Percentiles rank a stretch among this genome's conserved stretches.
Conservation (phyloP, 2,113 vertebrate genomes). For the Dissostichus mawsoni region DNA sequence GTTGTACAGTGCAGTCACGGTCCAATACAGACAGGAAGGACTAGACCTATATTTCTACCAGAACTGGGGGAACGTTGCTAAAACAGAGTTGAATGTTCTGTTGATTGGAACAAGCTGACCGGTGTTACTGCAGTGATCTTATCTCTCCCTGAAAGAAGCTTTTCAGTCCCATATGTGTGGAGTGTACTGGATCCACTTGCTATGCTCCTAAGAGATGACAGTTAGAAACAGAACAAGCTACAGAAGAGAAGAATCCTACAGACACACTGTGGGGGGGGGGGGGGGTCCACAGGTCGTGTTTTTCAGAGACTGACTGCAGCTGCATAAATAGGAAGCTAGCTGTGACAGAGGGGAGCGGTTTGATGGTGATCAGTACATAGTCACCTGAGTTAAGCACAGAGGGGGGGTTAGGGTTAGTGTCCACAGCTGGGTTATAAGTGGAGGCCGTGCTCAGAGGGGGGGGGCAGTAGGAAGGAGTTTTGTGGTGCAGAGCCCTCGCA, state of each 20-base stretch:
- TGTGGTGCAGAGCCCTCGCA: not conserved
- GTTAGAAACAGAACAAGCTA: not conserved
- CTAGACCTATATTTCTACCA: conserved; percentile 22
- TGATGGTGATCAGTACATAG: conserved; percentile 39
- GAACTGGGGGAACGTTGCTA: not conserved
- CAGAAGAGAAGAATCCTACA: not conserved
- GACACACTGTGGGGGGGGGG: not conserved
- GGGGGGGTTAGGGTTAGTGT: not conserved
- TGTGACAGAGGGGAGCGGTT: conserved; percentile 2
- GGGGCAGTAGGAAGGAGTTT: not conserved
- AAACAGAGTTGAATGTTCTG: not conserved
- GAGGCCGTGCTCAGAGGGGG: not conserved
- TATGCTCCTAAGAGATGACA: not conserved
- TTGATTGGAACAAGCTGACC: not conserved
- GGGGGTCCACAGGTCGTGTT: conserved; percentile 25
- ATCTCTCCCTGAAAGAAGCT: not conserved
- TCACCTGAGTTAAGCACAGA: conserved; percentile 61
- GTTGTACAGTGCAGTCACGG: conserved; percentile 19
- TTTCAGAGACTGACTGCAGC: conserved; percentile 35
- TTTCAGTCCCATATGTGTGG: not conserved
- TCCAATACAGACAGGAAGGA: conserved; percentile 34
- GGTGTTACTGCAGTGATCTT: not conserved
- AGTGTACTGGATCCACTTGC: not conserved
- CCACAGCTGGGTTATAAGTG: conserved; percentile 5
- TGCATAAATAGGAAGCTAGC: conserved; percentile 47